Conservation (phyloP, 2,797 vertebrate species). For the Enteromius viviparus region DNA sequence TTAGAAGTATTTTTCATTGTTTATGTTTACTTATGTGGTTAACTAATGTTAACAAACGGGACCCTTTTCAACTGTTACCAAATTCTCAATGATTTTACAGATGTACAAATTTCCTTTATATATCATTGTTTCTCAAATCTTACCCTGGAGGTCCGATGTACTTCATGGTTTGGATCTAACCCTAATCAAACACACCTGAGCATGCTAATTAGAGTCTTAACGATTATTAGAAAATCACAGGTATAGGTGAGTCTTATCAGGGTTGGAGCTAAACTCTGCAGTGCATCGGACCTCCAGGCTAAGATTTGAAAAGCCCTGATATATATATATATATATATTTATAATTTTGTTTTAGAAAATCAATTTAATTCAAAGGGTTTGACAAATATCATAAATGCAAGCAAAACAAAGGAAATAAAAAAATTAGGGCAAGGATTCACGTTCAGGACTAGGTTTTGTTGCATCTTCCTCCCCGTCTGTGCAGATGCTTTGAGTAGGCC, state of each 20-base stretch:
- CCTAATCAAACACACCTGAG: too few species aligned
- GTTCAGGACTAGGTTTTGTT: conserved; percentile 52
- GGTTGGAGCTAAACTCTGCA: too few species aligned
- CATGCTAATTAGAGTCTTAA: too few species aligned
- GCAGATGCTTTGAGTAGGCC: conserved; percentile 63
- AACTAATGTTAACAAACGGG: not conserved
- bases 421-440: conserved; percentile 47
- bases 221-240: too few species aligned
- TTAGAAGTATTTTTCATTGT: not conserved
- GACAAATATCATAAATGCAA: conserved; percentile 27
- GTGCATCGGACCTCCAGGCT: too few species aligned
- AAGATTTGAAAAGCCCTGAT: too few species aligned
- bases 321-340: too few species aligned
- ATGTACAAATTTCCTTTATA: not conserved
- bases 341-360: not conserved
- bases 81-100: conserved; percentile 15
- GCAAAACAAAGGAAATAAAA: conserved; percentile 50
- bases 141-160: too few species aligned
- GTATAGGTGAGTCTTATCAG: too few species aligned
- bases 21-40: not conserved
- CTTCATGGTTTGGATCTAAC: too few species aligned
- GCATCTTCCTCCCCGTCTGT: conserved; percentile 65
- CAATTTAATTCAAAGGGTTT: not conserved
- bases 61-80: not conserved
- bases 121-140: too few species aligned